Conservation (phyloP, 2,888 invertebrate species). For the Allygus modestus region DNA sequence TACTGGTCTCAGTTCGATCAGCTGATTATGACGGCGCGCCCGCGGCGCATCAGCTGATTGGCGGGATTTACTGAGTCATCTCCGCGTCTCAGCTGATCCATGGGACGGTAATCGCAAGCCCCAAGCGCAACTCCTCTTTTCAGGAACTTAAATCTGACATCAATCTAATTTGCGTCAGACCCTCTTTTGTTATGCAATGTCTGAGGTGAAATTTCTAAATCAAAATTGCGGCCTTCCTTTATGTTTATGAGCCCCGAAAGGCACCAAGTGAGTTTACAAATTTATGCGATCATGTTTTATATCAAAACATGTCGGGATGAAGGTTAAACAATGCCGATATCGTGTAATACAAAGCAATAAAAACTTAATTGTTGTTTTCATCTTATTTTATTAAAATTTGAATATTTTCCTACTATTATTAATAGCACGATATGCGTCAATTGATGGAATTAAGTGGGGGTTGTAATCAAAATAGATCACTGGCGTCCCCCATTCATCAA, state of each 20-base stretch:
- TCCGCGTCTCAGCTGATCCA: conserved; percentile 42
- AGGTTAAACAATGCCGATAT: too few species aligned
- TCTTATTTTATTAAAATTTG: too few species aligned
- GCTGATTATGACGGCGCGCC: neutral
- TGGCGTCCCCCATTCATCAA: too few species aligned
- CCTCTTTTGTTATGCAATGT: conserved; percentile 23
- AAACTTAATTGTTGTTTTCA: too few species aligned
- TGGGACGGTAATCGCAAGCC: conserved; percentile 26
- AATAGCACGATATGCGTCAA: too few species aligned
- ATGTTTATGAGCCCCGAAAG: conserved; percentile 30
- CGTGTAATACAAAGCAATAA: too few species aligned
- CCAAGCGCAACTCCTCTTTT: conserved; percentile 13
- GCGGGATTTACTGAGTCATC: conserved; percentile 19
- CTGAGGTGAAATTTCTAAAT: neutral
- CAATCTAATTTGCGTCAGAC: conserved; percentile 33
- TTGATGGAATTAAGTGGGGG: too few species aligned
- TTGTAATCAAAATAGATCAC: too few species aligned
- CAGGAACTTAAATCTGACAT: conserved; percentile 32
- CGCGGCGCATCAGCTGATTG: conserved; percentile 7
- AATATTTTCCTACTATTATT: too few species aligned
- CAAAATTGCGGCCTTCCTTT: neutral
- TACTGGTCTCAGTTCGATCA: neutral
- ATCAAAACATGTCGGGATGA: too few species aligned
- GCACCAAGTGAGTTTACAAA: neutral
- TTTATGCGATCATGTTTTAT: neutral